Evolutionary conservation across 2,113 vertebrate species (phyloP).

Genomic region (Falcunculus frontatus): DNA sequence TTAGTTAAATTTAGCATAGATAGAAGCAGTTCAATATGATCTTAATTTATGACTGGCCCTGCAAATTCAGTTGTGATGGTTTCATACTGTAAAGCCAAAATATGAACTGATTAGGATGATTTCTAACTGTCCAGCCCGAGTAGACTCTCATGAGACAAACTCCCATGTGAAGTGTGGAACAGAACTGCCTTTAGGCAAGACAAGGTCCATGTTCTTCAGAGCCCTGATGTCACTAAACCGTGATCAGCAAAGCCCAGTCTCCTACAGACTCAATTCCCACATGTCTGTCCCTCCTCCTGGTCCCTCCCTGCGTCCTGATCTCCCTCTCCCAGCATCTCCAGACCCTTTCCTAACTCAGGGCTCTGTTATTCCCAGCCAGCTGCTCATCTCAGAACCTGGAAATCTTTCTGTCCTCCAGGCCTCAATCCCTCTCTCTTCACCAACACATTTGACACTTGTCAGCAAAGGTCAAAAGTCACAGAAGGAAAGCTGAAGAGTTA

Average conservation of each 20-base stretch:
- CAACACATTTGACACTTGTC: not conserved
- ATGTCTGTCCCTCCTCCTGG: not conserved
- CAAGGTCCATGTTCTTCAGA: not conserved
- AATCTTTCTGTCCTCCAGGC: not conserved
- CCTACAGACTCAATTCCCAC: not conserved
- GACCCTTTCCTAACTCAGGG: not conserved
- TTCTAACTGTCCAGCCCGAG: not conserved
- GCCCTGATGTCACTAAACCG: not conserved
- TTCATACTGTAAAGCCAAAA: not conserved
- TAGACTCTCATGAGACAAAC: not conserved
- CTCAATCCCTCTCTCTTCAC: not conserved
- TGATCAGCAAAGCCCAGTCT: not conserved
- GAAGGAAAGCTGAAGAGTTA: not conserved
- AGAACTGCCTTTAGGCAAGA: not conserved
- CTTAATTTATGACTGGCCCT: not conserved
- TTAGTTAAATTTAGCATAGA: not conserved
- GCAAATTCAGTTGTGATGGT: not conserved
- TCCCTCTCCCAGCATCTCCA: not conserved
- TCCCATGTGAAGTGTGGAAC: not conserved
- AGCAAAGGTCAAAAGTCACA: not conserved
- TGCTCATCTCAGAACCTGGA: not conserved
- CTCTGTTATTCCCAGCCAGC: not conserved
- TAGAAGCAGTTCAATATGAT: not conserved
- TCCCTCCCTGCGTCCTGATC: accelerated
- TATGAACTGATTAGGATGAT: not conserved